Evolutionary conservation across 2,797 vertebrate genomes (phyloP), one percentile per base, ranked within the genome.

Genomic region (Danionella dracula): DNA sequence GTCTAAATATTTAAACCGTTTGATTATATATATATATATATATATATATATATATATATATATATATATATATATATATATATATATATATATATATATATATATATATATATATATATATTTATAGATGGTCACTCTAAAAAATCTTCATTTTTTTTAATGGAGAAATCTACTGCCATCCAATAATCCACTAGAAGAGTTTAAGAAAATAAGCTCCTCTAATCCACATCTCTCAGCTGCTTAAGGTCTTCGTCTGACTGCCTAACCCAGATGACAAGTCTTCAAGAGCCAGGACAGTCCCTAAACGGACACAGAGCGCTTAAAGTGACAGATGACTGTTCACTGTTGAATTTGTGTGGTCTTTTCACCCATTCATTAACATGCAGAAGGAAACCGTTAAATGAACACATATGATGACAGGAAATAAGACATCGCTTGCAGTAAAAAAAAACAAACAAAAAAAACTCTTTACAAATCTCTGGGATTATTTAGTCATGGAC

Each of bases 201-300:
- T 82, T 88, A 86, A 88, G 85, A 81, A 89, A 84, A 79, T 87
- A 91, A 92, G 46, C 83, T 86, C 81, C 79, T 89, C 86, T 94
- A 95, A 94, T 93, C 86, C 86, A 82, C 72, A 27, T 40, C 82
- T 86, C 87, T 88, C 81, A 80, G 82, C 84, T 86, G 83, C 83
- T 87, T 85, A 85, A 87, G 89, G 88, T 84, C 81, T 77, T 66
- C 81, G 83, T 83, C 75, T 73, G 78, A 77, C 84, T 89, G 81
- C 80, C 81, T 86, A 76, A 75, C 82, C 81, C 1, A 15, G 69
- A 72, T 81, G 81, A 87, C 71, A 78, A 58, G 78, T 77, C 82
- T 81, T 75, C 65, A 77, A 81, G 71, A 79, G 67, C 76, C 75
- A 75, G 76, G 19, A 15, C 40, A 78, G 68, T 66, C 13, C 9